phyloP scores from a whole-genome alignment of 35 echinoderm and acorn worm species.

The Lytechinus pictus region DNA sequence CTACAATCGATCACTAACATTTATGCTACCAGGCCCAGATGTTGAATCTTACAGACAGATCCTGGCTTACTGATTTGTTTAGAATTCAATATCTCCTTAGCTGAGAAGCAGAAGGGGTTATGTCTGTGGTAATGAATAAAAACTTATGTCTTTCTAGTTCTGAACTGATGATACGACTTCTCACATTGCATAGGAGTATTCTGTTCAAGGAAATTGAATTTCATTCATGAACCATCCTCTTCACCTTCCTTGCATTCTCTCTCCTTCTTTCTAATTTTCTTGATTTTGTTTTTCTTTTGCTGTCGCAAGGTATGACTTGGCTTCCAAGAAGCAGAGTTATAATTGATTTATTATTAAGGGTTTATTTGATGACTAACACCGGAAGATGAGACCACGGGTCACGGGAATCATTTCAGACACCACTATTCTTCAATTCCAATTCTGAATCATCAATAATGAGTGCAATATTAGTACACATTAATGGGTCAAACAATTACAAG shows the following conservation, averaged over 20 bases:
- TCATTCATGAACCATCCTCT: not conserved
- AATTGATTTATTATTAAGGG: constrained; percentile 5
- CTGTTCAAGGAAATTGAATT: not conserved
- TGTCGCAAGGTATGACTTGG: not conserved
- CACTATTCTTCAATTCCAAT: not conserved
- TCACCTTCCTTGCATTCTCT: not conserved
- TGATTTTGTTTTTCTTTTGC: too few relatives aligned
- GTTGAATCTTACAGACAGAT: not conserved
- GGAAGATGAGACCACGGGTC: not conserved
- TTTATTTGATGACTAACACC: not conserved
- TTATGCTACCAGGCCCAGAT: not conserved
- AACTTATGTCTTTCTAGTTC: too few relatives aligned
- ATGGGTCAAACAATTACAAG: too few relatives aligned
- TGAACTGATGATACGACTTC: not conserved
- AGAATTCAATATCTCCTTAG: not conserved
- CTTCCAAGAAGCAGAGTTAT: not conserved
- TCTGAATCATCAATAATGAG: not conserved
- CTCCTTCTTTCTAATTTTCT: not conserved
- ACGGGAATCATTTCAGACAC: not conserved
- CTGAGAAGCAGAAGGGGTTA: too few relatives aligned
- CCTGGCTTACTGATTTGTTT: not conserved
- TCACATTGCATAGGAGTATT: not conserved
- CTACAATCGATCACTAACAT: too few relatives aligned
- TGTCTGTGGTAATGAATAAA: too few relatives aligned
- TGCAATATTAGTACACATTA: too few relatives aligned